Evolutionary conservation across 1,140 invertebrate species (phyloP), one percentile per base, ranked within the genome.

Genomic region (Mya arenaria): DNA sequence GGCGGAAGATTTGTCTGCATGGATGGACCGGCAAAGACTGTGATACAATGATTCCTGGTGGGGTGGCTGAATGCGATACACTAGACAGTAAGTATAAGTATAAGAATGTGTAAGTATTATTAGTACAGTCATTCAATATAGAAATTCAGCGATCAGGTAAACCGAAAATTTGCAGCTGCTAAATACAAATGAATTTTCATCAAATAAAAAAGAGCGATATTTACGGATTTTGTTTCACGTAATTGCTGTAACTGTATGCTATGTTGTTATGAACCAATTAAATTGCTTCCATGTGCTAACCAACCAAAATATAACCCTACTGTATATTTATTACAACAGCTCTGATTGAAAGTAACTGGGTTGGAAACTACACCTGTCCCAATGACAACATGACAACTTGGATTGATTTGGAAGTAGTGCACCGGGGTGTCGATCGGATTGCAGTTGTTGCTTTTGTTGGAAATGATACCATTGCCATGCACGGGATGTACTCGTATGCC

Each of bases 351-450:
- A 80, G 77, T 58, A 66, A 80, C 25, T 80, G 77, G 77, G 62
- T 6, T 48, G 77, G 77, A 44, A 80, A 80, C 32, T 80, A 80
- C 66, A 80, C 77, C n/a, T 80, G 77, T 48, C 10, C 55, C 4
- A 44, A 66, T 19, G 66, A 80, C 30, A 36, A 71, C 25, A n/a
- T 68, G 1, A 71, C 15, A 34, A 36, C 36, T 25, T 10, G n/a
- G n/a, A n/a, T n/a, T n/a, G n/a, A n/a, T n/a, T n/a, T n/a, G n/a
- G n/a, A n/a, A n/a, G n/a, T n/a, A n/a, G n/a, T n/a, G n/a, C n/a
- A n/a, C n/a, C n/a, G n/a, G n/a, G n/a, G n/a, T n/a, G n/a, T n/a
- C n/a, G n/a, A n/a, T n/a, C n/a, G n/a, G n/a, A n/a, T n/a, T n/a
- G n/a, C n/a, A n/a, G n/a, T n/a, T n/a, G n/a, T n/a, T n/a, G 52